A percentile compares a stretch with the other conserved stretches of the same genome.
These are phyloP conservation scores for Pyrrhia umbra DNA, from an alignment of 2,888 invertebrate genomes.

Conservation along the genomic window DNA sequence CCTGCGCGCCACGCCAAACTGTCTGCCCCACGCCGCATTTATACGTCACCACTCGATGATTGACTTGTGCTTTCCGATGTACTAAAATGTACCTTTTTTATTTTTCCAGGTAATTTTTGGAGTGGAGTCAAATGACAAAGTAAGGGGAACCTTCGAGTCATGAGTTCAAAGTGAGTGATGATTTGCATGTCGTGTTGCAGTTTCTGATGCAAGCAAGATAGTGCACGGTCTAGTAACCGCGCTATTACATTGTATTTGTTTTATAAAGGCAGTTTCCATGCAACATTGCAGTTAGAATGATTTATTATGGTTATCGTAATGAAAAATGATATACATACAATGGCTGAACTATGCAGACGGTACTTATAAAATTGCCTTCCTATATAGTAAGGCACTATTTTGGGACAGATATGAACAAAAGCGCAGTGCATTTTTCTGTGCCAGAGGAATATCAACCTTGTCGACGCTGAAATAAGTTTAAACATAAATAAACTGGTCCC, in stretches of 20 bases:
- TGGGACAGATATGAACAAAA: background rate
- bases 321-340: background rate
- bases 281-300: background rate
- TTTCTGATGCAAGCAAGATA: conserved; percentile 7
- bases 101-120: conserved; percentile 69
- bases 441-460: background rate
- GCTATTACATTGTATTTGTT: conserved; percentile 8
- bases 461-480: too few relatives aligned
- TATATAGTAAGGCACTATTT: background rate
- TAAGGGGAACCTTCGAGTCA: conserved; percentile 7
- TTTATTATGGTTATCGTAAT: background rate
- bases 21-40: conserved; percentile 70
- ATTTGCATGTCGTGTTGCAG: conserved; percentile 23
- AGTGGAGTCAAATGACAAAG: conserved; percentile 3
- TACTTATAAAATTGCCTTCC: background rate
- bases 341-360: background rate
- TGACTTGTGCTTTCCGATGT: conserved; percentile 35
- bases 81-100: conserved; percentile 42
- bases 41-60: conserved; percentile 43
- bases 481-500: background rate
- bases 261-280: background rate
- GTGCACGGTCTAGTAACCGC: background rate
- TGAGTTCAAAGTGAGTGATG: conserved; percentile 44
- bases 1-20: conserved; percentile 74
- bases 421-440: background rate